Evolutionary conservation across 2,797 vertebrate species (phyloP).

Genomic region (Limosa lapponica): DNA sequence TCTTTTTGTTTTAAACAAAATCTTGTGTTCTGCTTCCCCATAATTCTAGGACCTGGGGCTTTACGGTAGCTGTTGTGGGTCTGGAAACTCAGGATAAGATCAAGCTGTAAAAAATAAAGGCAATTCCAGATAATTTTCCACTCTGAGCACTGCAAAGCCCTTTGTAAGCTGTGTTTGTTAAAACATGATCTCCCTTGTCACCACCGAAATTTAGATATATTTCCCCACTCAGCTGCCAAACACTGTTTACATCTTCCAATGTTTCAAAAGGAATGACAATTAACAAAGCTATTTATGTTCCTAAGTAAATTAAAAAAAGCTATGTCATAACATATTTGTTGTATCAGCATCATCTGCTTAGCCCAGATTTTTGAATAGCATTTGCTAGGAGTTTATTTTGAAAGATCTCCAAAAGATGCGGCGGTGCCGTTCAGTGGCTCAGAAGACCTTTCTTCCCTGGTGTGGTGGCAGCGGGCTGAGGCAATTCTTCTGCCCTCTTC

Average conservation of each 20-base stretch:
- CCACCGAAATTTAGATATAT: background rate
- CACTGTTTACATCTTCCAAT: background rate
- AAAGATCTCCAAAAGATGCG: slow-evolving; percentile 29
- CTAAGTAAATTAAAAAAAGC: background rate
- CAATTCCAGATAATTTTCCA: background rate
- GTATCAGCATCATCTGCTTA: slow-evolving; percentile 38
- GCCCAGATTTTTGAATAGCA: background rate
- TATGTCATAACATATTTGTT: slow-evolving; percentile 7
- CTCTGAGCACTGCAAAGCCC: background rate
- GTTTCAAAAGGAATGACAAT: slow-evolving; percentile 5
- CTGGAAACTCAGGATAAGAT: background rate
- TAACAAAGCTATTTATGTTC: slow-evolving; percentile 13
- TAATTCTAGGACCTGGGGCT: background rate
- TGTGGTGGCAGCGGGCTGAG: background rate
- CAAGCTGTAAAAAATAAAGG: background rate
- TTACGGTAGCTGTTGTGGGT: background rate
- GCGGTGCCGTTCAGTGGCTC: rapidly evolving
- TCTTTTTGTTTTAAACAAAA: background rate
- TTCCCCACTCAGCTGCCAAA: background rate
- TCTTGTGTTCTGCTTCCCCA: rapidly evolving
- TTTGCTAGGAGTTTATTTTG: slow-evolving; percentile 31
- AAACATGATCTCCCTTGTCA: background rate
- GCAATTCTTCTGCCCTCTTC: background rate
- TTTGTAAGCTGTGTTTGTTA: background rate
- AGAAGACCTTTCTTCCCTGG: background rate